Conservation (phyloP, 2,113 vertebrate species). For the Catharus fuscescens region DNA sequence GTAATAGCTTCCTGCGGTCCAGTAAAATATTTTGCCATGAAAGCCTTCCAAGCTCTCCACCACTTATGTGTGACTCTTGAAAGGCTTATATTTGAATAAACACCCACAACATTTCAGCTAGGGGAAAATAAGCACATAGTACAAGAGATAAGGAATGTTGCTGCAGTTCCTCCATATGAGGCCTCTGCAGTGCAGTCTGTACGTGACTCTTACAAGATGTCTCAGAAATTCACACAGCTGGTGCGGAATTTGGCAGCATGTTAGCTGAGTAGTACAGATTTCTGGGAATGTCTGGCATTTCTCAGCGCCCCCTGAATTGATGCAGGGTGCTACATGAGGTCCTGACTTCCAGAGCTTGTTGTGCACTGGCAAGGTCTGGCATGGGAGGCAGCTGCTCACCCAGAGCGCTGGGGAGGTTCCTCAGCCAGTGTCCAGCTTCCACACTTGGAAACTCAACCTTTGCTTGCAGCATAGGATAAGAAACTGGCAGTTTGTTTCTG, state of each 20-base stretch:
- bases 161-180: background rate
- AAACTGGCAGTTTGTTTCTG: background rate
- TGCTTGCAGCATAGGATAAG: background rate
- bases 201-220: background rate
- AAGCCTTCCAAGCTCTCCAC: background rate
- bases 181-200: background rate
- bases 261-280: background rate
- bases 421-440: background rate
- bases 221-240: background rate
- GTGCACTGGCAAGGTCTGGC: background rate
- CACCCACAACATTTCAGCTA: background rate
- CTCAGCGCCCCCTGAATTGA: background rate
- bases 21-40: background rate
- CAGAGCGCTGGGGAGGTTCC: fast-evolving
- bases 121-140: background rate
- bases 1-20: background rate
- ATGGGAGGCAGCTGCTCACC: background rate
- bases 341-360: background rate
- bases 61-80: background rate
- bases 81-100: background rate
- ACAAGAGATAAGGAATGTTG: background rate
- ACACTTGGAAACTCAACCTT: background rate
- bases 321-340: background rate
- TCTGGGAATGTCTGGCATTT: slow-evolving; percentile 28
- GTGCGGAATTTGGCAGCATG: background rate